Evolutionary conservation across 1,140 invertebrate genomes (phyloP), one percentile per base, ranked within the genome.

Genomic region (Pachyrhynchus sulphureomaculatus): DNA sequence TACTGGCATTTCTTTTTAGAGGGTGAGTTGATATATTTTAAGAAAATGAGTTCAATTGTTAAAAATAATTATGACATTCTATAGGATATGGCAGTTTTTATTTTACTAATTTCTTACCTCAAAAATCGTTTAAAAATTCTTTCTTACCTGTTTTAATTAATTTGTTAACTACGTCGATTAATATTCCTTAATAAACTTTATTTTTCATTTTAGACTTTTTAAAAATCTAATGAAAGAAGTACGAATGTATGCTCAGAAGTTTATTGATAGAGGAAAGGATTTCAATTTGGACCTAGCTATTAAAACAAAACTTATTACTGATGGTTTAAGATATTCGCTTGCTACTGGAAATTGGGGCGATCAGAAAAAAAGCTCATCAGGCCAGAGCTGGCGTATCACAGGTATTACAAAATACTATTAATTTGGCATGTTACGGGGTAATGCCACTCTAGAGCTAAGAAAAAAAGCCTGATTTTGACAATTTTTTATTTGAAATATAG

Each of bases 321-420:
- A 99, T 78, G 97, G 97, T n/a, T 80, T 99, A 18, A 82, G 94
- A 65, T 99, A 99, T 77, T 99, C 96, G 0, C 80, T 99, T 64
- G 96, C 97, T 70, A 99, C 97, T 33, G 97, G 97, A 24, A 99
- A 99, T 79, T 99, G 97, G 97, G 97, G 97, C 32, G 97, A 99
- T 77, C 97, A 99, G 79, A 99, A 99, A 77, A n/a, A 99, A 99
- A 77, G 97, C 97, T 60, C 96, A 99, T 88, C 94, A 97, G 79
- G 75, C 74, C 13, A 51, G 73, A 62, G 72, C 71, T 68, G 82
- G 82, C 34, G 91, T 93, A 21, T 92, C 88, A 54, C 91, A 96
- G 83, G 94, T 64, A 23, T 33, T 24, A 20, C n/a, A 2, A 39
- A 3, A 17, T 4, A 39, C n/a, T n/a, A n/a, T n/a, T n/a, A n/a